phyloP scores from a whole-genome alignment of 2,113 vertebrate genomes.

The Odontesthes bonariensis region DNA sequence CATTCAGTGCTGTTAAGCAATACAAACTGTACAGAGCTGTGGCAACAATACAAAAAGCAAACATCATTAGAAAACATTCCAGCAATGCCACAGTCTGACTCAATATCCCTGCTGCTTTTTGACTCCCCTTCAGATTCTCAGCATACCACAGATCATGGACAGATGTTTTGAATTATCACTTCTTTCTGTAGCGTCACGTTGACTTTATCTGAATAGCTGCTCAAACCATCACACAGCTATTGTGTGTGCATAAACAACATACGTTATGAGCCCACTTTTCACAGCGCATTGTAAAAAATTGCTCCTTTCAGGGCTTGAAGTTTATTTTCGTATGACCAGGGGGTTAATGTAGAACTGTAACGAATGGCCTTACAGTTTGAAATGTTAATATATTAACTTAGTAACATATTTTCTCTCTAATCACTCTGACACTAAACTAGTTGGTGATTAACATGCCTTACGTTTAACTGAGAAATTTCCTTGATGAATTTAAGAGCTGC shows the following conservation, averaged over 20 bases:
- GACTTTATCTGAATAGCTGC: conserved; percentile 17
- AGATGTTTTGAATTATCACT: conserved; percentile 73
- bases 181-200: conserved; percentile 39
- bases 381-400: background rate
- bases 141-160: conserved; percentile 71
- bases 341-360: background rate
- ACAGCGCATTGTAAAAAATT: background rate
- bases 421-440: background rate
- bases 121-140: conserved; percentile 69
- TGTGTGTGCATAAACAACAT: background rate
- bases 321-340: background rate
- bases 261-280: background rate
- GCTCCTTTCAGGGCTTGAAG: background rate
- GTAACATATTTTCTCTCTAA: background rate
- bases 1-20: conserved; percentile 47
- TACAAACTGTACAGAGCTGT: conserved; percentile 33
- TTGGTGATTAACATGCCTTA: background rate
- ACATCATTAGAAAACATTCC: conserved; percentile 76
- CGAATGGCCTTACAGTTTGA: background rate
- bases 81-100: conserved; percentile 72
- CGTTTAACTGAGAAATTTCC: background rate
- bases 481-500: background rate
- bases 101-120: conserved; percentile 68
- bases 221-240: conserved; percentile 4
- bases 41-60: conserved; percentile 48